These are phyloP conservation scores for Rotaria sp. DNA, from an alignment of 2,888 invertebrate genomes.

Conservation along the genomic window DNA sequence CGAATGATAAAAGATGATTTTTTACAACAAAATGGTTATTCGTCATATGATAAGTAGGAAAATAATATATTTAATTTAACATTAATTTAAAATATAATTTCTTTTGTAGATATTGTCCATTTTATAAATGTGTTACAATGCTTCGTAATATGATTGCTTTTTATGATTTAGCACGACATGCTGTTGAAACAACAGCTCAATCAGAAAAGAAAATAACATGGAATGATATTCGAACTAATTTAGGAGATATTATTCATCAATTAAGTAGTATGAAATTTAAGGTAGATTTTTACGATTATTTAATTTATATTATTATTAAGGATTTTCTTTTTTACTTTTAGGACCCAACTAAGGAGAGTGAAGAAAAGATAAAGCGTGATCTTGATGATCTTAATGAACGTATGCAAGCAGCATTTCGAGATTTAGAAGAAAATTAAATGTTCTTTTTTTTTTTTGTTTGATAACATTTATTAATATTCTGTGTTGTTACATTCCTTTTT, in stretches of 20 bases:
- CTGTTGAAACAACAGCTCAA: constrained; percentile 94
- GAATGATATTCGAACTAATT: constrained; percentile 90
- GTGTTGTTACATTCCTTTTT: neutral
- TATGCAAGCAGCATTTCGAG: constrained; percentile 92
- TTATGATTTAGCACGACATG: constrained; percentile 94
- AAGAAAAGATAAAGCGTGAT: constrained; percentile 89
- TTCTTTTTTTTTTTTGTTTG: no score
- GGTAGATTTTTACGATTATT: constrained; percentile 56
- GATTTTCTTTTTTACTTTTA: neutral
- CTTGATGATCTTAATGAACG: constrained; percentile 93
- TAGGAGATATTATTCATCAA: constrained; percentile 88
- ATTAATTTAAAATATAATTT: no score
- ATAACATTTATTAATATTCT: constrained; percentile 68
- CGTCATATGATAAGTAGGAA: constrained; percentile 57
- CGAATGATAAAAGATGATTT: constrained; percentile 97
- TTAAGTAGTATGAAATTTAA: constrained; percentile 61
- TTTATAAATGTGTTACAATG: constrained; percentile 99
- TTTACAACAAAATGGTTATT: constrained; percentile 88
- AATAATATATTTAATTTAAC: no score
- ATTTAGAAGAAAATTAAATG: constrained; percentile 87
- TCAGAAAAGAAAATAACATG: constrained; percentile 98
- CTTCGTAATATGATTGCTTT: constrained; percentile 92
- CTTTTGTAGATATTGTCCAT: constrained; percentile 78
- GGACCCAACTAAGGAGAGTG: constrained; percentile 94
- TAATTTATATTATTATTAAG: no score